Evolutionary conservation across 2,888 invertebrate species (phyloP), one percentile per base, ranked within the genome.

Genomic region (Halictus quadricinctus): DNA sequence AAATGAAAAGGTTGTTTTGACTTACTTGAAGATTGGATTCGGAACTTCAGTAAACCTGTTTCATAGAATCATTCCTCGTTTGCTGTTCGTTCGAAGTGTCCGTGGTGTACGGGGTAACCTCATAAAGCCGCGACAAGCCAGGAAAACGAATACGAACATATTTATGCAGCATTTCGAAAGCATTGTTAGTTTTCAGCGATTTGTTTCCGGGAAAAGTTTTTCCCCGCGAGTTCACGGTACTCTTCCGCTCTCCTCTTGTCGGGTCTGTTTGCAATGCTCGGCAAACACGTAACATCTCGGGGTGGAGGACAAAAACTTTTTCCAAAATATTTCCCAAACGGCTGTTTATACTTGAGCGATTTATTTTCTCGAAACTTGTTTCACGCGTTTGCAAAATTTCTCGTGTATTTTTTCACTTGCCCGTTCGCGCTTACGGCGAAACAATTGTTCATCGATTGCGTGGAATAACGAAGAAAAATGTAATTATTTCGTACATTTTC

Each of bases 81-180:
- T 69, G 29, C 36, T 69, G 29, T 36, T 8, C 18, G 41, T 41
- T 41, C 36, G 41, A 69, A 69, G 66, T 41, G 66, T 18, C 29
- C 6, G 64, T 4, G 64, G 15, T 29, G 64, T 25, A 29, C 64
- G 15, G 29, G 15, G 60, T 12, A 64, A 25, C 6, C 64, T 64
- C 29, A 29, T 64, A 64, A 64, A 64, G 29, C 15, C 60, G n/a
- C 29, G 43, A 66, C 54, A 10, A 76, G 72, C 76, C 80, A 15
- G 29, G 18, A 58, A 70, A 72, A 41, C 64, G 64, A 80, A 58
- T 46, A 41, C 54, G 54, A 36, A 75, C 75, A 80, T 74, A 18
- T 43, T 79, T 41, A 50, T 46, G 48, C 70, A 46, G 72, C 54
- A 58, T 81, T 76, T 54, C 8, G 21, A 78, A 74, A 74, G 60